Base-by-base conservation (phyloP, 92 coral and sea anemone species). In the Anthopleura xanthogrammica region DNA sequence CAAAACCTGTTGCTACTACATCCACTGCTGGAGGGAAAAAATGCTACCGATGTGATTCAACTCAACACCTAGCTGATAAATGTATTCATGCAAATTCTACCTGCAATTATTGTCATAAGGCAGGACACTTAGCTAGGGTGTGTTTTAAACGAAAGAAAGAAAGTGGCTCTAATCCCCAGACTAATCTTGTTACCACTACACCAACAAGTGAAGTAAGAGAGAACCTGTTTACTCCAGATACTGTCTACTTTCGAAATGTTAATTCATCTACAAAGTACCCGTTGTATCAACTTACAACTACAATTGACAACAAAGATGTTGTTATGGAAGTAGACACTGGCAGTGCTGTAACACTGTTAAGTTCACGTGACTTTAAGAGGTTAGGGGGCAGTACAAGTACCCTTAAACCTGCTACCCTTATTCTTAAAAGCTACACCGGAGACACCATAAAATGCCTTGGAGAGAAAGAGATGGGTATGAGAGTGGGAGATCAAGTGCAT, bases 271-370 rank as follows among this genome's bases (percentile, higher is more conserved):
- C 82, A 36, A n/a, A n/a, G n/a, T n/a, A n/a, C n/a, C n/a, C n/a
- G n/a, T n/a, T n/a, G n/a, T n/a, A n/a, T n/a, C n/a, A n/a, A n/a
- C n/a, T 43, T 43, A 43, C 2, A 43, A 6, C 6, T 43, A 43
- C 48, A 2, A 6, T 43, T 43, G 48, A 43, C 3, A 6, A 6
- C 3, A 83, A 71, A 20, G 58, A 82, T 60, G 54, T 76, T 52
- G 77, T 86, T 11, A 86, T 76, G 89, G 87, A 84, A 76, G 56
- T 90, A 20, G 83, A 90, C 79, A 86, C 88, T 12, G 90, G 87
- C 60, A 89, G 87, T 78, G 71, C 82, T 14, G 88, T 90, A 16
- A 84, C 87, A 19, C 77, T 84, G 70, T 12, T 89, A 65, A 60
- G 62, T 72, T 22, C 77, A 41, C 36, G 60, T 20, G 87, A 86